Evolutionary conservation across 2,113 vertebrate species (phyloP).

Genomic region (Hydrolagus affinis): DNA sequence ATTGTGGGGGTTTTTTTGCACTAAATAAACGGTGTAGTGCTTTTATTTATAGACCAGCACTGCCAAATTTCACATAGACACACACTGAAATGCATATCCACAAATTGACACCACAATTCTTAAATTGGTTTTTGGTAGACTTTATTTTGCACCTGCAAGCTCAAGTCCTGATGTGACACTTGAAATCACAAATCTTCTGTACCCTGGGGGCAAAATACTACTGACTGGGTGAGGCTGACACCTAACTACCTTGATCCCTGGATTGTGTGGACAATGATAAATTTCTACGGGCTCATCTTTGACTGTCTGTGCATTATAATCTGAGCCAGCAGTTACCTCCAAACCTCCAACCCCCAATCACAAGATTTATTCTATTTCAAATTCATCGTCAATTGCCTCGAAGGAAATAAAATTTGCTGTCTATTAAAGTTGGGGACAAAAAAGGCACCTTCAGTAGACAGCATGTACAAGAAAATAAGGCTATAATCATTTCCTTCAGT

Average conservation of each 20-base stretch:
- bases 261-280: not conserved
- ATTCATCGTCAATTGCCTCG: conserved; percentile 67
- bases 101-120: too few species aligned
- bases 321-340: conserved; percentile 67
- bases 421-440: conserved; percentile 76
- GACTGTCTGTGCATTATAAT: not conserved
- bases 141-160: too few species aligned
- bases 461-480: conserved; percentile 76
- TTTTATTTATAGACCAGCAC: not conserved
- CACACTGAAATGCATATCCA: too few species aligned
- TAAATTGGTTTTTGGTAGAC: too few species aligned
- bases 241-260: too few species aligned
- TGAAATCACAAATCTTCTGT: too few species aligned
- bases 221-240: too few species aligned
- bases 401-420: conserved; percentile 77
- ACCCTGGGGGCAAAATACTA: too few species aligned
- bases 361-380: conserved; percentile 72
- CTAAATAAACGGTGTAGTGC: not conserved
- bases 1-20: not conserved
- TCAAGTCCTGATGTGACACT: too few species aligned
- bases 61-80: not conserved
- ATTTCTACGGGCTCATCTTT: not conserved
- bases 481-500: conserved; percentile 84
- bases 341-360: conserved; percentile 60
- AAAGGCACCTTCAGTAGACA: conserved; percentile 80